Evolutionary conservation across 64 coral and sea anemone genomes (phyloP).

Genomic region (Montipora sp.): DNA sequence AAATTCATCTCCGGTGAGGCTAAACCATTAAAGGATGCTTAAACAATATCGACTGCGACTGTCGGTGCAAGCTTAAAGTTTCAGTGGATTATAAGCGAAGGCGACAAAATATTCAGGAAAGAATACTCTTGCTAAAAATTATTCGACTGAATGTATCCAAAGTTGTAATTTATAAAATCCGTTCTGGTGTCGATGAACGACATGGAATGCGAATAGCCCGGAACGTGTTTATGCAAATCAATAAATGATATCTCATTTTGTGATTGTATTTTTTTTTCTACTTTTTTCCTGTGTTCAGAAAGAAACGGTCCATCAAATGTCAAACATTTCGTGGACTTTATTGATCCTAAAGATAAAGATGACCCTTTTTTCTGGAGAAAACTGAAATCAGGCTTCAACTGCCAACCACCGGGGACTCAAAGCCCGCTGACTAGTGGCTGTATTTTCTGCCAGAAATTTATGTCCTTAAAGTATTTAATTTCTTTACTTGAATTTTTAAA

Average conservation of each 20-base stretch:
- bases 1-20: background rate
- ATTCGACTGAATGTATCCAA: background rate
- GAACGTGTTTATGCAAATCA: background rate
- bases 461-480: no score
- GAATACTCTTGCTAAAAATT: background rate
- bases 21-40: background rate
- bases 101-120: background rate
- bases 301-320: background rate
- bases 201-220: background rate
- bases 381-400: no score
- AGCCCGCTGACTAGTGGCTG: no score
- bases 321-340: background rate
- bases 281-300: background rate
- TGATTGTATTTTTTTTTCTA: background rate
- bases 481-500: no score
- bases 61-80: background rate
- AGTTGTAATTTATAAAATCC: background rate
- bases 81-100: background rate
- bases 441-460: no score
- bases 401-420: no score
- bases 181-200: background rate
- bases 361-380: background rate
- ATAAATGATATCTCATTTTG: background rate
- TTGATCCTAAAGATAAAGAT: background rate
- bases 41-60: conserved; percentile 1